phyloP scores from a whole-genome alignment of 2,113 vertebrate genomes.

The Marmota flaviventris region DNA sequence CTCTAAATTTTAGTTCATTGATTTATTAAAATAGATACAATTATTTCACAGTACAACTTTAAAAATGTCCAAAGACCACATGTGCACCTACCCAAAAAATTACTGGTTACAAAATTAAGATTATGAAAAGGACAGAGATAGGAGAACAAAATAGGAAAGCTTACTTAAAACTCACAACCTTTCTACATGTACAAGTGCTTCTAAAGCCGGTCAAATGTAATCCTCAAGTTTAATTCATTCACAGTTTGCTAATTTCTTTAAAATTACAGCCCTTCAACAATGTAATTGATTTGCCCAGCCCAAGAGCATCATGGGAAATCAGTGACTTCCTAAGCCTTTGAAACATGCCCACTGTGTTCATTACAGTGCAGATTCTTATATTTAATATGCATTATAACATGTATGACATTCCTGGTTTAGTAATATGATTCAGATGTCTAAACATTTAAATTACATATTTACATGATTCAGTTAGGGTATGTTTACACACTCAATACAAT shows the following conservation, averaged over 20 bases:
- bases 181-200: background rate
- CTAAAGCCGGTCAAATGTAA: slow-evolving; percentile 1
- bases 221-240: background rate
- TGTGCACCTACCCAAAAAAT: background rate
- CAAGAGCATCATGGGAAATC: background rate
- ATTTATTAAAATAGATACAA: slow-evolving; percentile 18
- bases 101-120: background rate
- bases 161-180: background rate
- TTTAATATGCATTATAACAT: slow-evolving; percentile 51
- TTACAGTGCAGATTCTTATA: slow-evolving; percentile 39
- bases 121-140: background rate
- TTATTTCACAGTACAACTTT: slow-evolving; percentile 35
- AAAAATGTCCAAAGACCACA: slow-evolving; percentile 11
- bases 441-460: slow-evolving; percentile 62
- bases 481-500: slow-evolving; percentile 45
- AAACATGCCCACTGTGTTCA: slow-evolving; percentile 5
- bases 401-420: background rate
- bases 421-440: slow-evolving; percentile 58
- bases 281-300: background rate
- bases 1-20: slow-evolving; percentile 35
- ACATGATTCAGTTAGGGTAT: slow-evolving; percentile 54
- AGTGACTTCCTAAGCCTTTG: background rate
- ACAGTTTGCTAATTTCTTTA: slow-evolving; percentile 9
- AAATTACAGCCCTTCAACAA: background rate
- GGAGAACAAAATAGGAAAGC: background rate